phyloP scores from a whole-genome alignment of 2,797 vertebrate species.

The Falco cherrug region DNA sequence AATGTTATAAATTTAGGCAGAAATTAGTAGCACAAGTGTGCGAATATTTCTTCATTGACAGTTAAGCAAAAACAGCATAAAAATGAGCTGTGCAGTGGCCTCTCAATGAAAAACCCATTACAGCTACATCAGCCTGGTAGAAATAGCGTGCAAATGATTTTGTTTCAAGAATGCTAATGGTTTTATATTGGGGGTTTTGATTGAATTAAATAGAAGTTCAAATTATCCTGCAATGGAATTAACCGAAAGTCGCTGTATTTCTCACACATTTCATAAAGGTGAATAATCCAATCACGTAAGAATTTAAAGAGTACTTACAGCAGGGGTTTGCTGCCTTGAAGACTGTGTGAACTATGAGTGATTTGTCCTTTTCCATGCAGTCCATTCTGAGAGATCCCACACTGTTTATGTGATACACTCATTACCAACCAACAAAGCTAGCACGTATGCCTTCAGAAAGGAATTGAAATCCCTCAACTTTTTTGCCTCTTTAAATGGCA shows the following conservation, averaged over 20 bases:
- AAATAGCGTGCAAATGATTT: not conserved
- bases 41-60: not conserved
- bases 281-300: not conserved
- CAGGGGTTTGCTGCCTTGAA: not conserved
- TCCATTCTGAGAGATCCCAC: not conserved
- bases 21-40: constrained; percentile 3
- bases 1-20: not conserved
- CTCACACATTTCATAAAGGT: constrained; percentile 13
- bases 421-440: not conserved
- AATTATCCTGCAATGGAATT: constrained; percentile 26
- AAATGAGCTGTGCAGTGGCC: constrained; percentile 25
- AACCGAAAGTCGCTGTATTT: constrained; percentile 20
- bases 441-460: not conserved
- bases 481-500: not conserved
- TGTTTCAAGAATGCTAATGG: constrained; percentile 18
- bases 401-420: not conserved
- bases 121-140: not conserved
- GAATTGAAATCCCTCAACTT: not conserved
- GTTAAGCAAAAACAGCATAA: constrained; percentile 8
- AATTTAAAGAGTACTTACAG: not conserved
- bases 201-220: constrained; percentile 11
- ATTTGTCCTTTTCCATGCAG: not conserved
- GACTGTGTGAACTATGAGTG: not conserved
- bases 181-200: constrained; percentile 25
- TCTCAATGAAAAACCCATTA: constrained; percentile 35